A percentile compares a stretch with the other conserved stretches of the same genome.
Conservation (phyloP, 2,888 invertebrate species). For the Eupithecia pulchellata region DNA sequence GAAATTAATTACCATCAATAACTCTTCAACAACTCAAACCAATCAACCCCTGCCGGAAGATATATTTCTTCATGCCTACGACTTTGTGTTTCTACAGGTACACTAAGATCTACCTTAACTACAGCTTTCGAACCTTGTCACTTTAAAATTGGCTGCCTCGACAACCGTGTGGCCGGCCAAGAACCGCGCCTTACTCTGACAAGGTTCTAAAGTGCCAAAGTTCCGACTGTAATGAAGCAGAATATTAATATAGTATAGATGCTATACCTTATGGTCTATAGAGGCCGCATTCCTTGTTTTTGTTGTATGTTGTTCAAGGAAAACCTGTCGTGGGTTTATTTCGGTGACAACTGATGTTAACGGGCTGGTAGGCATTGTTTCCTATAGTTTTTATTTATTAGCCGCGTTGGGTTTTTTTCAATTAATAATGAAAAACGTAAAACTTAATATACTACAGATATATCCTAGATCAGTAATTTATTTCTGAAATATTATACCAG, state of each 20-base stretch:
- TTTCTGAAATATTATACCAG: too few relatives aligned
- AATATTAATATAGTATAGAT: background rate
- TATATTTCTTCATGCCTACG: constrained; percentile 5
- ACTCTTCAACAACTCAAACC: background rate
- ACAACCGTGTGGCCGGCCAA: background rate
- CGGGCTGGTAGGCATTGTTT: background rate
- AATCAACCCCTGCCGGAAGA: constrained; percentile 28
- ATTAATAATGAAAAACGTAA: too few relatives aligned
- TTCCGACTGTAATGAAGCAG: background rate
- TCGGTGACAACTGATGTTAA: background rate
- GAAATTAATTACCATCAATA: background rate
- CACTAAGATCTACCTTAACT: background rate
- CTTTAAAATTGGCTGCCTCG: background rate
- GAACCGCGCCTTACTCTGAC: background rate
- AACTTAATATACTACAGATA: too few relatives aligned
- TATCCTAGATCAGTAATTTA: too few relatives aligned
- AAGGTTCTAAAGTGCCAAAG: background rate
- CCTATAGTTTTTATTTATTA: background rate
- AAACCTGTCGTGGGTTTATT: constrained; percentile 28
- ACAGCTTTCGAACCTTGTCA: background rate
- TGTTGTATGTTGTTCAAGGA: constrained; percentile 39
- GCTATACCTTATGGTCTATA: background rate
- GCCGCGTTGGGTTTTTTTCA: too few relatives aligned
- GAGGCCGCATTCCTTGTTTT: constrained; percentile 16
- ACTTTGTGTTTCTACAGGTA: background rate